Percentiles rank a stretch among this genome's conserved stretches.
Conservation (phyloP, 2,113 vertebrate species). For the Eulemur rufifrons region DNA sequence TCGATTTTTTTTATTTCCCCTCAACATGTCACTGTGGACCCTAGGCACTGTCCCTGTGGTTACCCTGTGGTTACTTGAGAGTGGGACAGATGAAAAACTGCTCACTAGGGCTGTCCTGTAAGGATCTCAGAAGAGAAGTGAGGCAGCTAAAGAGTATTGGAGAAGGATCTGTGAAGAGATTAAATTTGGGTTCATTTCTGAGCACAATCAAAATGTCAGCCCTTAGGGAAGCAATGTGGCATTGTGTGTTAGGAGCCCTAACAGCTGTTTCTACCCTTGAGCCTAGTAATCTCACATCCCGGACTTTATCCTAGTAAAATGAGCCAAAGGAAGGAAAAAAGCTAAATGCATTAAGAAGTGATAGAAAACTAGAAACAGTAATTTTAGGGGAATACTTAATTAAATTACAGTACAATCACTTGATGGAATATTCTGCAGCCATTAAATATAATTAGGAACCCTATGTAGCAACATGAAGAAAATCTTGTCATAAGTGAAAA, state of each 20-base stretch:
- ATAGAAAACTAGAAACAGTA: background rate
- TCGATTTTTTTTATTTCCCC: slow-evolving; percentile 66
- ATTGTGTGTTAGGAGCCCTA: background rate
- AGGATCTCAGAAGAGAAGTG: slow-evolving; percentile 88
- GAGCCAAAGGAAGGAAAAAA: background rate
- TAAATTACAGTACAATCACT: too few relatives aligned
- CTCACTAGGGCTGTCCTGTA: slow-evolving; percentile 90
- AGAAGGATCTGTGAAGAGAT: slow-evolving; percentile 95
- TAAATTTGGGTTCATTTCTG: slow-evolving; percentile 64
- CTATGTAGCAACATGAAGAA: background rate
- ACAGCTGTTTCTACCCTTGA: background rate
- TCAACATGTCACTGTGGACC: background rate
- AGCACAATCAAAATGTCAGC: background rate
- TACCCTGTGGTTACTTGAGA: slow-evolving; percentile 70
- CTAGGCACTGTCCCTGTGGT: slow-evolving; percentile 80
- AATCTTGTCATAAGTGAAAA: background rate
- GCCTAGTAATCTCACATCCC: background rate
- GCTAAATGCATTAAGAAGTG: background rate
- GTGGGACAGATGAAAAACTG: slow-evolving; percentile 88
- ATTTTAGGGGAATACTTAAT: background rate
- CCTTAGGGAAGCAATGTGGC: background rate
- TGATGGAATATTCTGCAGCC: background rate
- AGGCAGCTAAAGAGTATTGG: slow-evolving; percentile 89
- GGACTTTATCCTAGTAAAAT: background rate
- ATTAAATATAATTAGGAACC: background rate